phyloP scores from a whole-genome alignment of 1,140 invertebrate genomes.

The Papilio glaucus region DNA sequence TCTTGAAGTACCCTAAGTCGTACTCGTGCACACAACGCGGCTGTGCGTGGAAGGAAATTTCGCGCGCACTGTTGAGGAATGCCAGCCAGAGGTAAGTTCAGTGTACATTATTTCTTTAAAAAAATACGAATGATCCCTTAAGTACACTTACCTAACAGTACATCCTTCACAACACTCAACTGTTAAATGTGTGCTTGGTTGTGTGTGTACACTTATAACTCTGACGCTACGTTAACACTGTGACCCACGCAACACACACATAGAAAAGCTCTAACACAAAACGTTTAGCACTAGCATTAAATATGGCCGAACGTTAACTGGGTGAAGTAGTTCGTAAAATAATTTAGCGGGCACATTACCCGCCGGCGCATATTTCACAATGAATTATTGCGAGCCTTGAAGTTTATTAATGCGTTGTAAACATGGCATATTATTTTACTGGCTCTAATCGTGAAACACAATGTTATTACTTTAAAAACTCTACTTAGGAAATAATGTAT shows the following conservation, averaged over 20 bases:
- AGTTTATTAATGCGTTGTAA: conserved; percentile 38
- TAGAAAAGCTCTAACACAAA: conserved; percentile 10
- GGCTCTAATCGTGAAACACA: conserved; percentile 31
- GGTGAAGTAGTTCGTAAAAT: conserved; percentile 37
- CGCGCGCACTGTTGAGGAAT: too few relatives aligned
- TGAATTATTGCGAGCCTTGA: conserved; percentile 36
- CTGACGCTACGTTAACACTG: not conserved
- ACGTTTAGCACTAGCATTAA: conserved; percentile 22
- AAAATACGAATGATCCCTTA: too few relatives aligned
- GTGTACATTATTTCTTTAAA: too few relatives aligned
- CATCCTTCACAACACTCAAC: too few relatives aligned
- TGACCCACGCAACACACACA: not conserved
- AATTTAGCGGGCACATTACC: conserved; percentile 31
- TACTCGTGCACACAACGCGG: too few relatives aligned
- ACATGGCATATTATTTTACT: conserved; percentile 39
- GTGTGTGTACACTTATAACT: too few relatives aligned
- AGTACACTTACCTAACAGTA: too few relatives aligned
- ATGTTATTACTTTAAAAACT: conserved; percentile 35
- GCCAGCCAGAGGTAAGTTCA: too few relatives aligned
- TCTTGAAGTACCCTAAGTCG: too few relatives aligned
- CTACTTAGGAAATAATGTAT: conserved; percentile 31
- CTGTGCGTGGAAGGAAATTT: too few relatives aligned
- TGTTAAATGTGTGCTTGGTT: too few relatives aligned
- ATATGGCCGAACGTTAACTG: conserved; percentile 33
- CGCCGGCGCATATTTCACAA: conserved; percentile 29